Evolutionary conservation across 2,113 vertebrate species (phyloP).

Genomic region (Thermophis baileyi): DNA sequence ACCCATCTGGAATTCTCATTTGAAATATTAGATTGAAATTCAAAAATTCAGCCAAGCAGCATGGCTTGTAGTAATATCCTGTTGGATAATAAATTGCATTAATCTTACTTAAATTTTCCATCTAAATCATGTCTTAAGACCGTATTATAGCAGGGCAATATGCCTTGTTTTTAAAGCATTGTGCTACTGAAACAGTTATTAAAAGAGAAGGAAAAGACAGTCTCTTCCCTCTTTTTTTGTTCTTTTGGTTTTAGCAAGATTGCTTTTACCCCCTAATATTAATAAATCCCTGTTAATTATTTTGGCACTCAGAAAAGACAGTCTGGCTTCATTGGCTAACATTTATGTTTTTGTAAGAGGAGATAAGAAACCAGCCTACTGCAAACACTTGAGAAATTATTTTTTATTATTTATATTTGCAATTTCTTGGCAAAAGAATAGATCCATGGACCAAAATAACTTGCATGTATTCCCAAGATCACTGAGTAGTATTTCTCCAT

Average conservation of each 20-base stretch:
- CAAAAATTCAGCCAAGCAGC: slow-evolving; percentile 80
- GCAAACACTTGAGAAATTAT: slow-evolving; percentile 25
- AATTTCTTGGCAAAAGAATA: slow-evolving; percentile 41
- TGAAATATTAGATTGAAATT: slow-evolving; percentile 81
- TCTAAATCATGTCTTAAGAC: slow-evolving; percentile 78
- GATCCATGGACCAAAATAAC: slow-evolving; percentile 37
- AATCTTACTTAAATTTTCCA: slow-evolving; percentile 92
- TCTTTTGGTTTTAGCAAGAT: slow-evolving; percentile 53
- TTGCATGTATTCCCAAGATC: slow-evolving; percentile 50
- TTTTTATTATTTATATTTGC: slow-evolving; percentile 25
- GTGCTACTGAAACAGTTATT: slow-evolving; percentile 80
- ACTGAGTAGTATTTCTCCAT: slow-evolving; percentile 50
- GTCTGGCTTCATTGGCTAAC: slow-evolving; percentile 18
- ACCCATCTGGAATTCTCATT: slow-evolving; percentile 94
- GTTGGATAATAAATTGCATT: slow-evolving; percentile 91
- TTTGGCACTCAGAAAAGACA: slow-evolving; percentile 54
- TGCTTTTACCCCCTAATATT: slow-evolving; percentile 51
- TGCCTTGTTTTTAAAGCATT: slow-evolving; percentile 73
- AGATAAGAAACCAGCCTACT: slow-evolving; percentile 45
- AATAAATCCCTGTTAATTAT: slow-evolving; percentile 56
- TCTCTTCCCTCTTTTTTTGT: slow-evolving; percentile 54
- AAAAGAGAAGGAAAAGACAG: slow-evolving; percentile 46
- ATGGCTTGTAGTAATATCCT: slow-evolving; percentile 94
- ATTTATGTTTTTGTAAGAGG: slow-evolving; percentile 34
- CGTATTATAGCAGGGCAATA: slow-evolving; percentile 68